phyloP scores from a whole-genome alignment of 1,140 invertebrate species.

The Globodera rostochiensis region DNA sequence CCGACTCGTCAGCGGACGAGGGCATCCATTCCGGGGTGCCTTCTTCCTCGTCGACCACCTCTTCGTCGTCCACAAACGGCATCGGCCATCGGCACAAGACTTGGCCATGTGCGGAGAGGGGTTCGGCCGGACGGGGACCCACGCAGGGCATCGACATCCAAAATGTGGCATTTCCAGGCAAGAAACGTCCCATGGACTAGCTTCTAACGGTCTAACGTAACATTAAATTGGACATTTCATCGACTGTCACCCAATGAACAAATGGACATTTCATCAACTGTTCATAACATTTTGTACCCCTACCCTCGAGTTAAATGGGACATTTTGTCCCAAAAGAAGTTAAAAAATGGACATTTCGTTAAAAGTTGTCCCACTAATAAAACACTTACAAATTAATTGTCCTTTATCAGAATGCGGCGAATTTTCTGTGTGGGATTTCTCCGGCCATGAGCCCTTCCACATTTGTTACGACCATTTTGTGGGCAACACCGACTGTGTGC shows the following conservation, averaged over 20 bases:
- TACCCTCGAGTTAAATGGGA: too few relatives aligned
- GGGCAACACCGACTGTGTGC: constrained; percentile 74
- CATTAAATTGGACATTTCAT: too few relatives aligned
- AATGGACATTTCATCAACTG: too few relatives aligned
- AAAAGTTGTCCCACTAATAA: too few relatives aligned
- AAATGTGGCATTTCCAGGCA: constrained; percentile 69
- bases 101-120: constrained; percentile 19
- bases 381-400: too few relatives aligned
- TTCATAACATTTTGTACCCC: too few relatives aligned
- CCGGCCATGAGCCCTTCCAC: constrained; percentile 79
- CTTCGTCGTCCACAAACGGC: constrained; percentile 13
- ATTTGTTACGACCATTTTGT: constrained; percentile 79
- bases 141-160: constrained; percentile 76
- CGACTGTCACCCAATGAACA: too few relatives aligned
- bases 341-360: too few relatives aligned
- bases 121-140: constrained; percentile 64
- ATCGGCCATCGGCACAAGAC: constrained; percentile 17
- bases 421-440: constrained; percentile 80
- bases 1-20: constrained; percentile 40
- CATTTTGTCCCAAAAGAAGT: too few relatives aligned
- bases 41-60: constrained; percentile 36
- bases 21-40: constrained; percentile 40
- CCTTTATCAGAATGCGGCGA: constrained; percentile 70
- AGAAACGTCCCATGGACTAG: constrained; percentile 19
- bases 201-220: too few relatives aligned